These are phyloP conservation scores for Nomada hirtipes DNA, from an alignment of 2,888 invertebrate genomes.

Conservation along the genomic window DNA sequence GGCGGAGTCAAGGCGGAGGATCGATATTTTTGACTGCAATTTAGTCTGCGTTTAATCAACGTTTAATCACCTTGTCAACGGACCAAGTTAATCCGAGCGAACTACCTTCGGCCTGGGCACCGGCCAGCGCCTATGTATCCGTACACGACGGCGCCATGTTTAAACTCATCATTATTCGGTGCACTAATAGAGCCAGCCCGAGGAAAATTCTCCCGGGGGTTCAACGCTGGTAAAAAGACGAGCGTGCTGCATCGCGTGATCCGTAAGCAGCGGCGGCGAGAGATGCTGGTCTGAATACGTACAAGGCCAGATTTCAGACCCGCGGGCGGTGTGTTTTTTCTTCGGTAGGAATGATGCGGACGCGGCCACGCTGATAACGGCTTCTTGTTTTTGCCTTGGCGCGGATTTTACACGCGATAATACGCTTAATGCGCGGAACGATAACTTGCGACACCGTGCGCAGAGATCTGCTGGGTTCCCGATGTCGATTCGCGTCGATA, in stretches of 20 bases:
- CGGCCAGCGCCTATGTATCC: conserved; percentile 60
- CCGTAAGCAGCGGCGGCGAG: conserved; percentile 21
- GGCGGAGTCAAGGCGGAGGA: conserved; percentile 67
- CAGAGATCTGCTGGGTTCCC: too few relatives aligned
- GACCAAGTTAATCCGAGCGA: conserved; percentile 78
- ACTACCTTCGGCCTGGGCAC: conserved; percentile 68
- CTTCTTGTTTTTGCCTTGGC: not conserved
- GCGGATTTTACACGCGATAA: not conserved
- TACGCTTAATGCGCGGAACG: not conserved
- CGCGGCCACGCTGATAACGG: not conserved
- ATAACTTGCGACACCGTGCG: too few relatives aligned
- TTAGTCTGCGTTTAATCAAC: conserved; percentile 81
- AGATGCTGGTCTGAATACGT: conserved; percentile 16
- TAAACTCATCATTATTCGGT: conserved; percentile 77
- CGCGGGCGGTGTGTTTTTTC: not conserved
- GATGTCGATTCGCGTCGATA: too few relatives aligned
- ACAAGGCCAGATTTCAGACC: not conserved
- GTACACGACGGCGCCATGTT: conserved; percentile 74
- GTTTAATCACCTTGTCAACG: conserved; percentile 82
- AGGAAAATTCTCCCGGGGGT: conserved; percentile 60
- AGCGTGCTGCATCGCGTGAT: conserved; percentile 34
- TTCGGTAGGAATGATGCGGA: not conserved
- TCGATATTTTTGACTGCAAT: conserved; percentile 81
- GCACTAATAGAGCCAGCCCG: conserved; percentile 68
- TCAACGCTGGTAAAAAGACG: conserved; percentile 64